Conservation (phyloP, 2,888 invertebrate species). For the Seira sanloemensis region DNA sequence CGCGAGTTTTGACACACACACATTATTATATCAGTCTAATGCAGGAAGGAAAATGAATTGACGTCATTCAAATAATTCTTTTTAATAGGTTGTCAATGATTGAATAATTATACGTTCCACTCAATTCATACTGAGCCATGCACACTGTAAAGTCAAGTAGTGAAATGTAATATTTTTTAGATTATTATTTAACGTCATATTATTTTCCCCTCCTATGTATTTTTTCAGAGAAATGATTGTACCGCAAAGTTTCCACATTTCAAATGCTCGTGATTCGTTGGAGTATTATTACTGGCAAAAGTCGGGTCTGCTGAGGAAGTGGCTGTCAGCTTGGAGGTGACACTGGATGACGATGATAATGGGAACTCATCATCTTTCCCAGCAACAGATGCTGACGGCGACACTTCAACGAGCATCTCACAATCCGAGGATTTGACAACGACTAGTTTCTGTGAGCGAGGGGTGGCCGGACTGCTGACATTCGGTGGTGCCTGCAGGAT, state of each 20-base stretch:
- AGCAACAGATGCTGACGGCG: not conserved
- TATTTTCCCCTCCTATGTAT: too few species aligned
- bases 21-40: too few species aligned
- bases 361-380: not conserved
- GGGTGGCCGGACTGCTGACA: not conserved
- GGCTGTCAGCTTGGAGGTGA: not conserved
- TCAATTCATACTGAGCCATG: not conserved
- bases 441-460: slow-evolving; percentile 25
- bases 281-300: not conserved
- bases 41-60: not conserved
- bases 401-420: slow-evolving; percentile 14
- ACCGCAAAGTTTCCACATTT: not conserved
- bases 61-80: not conserved
- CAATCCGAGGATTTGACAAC: slow-evolving; percentile 16
- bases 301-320: not conserved
- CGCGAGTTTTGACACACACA: too few species aligned
- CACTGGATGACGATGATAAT: not conserved
- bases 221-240: not conserved
- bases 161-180: not conserved
- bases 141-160: not conserved
- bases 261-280: slow-evolving; percentile 33
- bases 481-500: not conserved
- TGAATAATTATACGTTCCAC: not conserved
- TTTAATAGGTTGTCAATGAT: not conserved
- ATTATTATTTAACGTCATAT: not conserved